Conservation (phyloP, 1,140 invertebrate genomes). For the Frieseomelitta varia region DNA sequence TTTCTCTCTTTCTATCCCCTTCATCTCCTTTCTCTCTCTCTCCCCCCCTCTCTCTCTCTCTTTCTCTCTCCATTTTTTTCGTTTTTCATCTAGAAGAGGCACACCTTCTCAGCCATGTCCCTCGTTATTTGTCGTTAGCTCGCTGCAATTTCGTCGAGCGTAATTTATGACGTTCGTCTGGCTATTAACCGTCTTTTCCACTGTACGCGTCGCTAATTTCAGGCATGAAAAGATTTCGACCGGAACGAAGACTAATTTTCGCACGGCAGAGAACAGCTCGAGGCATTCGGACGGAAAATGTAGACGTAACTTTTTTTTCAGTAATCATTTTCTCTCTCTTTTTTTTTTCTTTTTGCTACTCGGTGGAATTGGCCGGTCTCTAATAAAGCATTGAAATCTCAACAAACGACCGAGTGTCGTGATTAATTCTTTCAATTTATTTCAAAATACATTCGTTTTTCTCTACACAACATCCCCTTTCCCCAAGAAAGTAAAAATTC, state of each 20-base stretch:
- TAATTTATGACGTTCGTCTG: constrained; percentile 10
- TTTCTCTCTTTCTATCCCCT: neutral
- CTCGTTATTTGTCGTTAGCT: neutral
- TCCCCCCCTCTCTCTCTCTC: too few relatives aligned
- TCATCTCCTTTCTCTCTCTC: neutral
- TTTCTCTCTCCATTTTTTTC: neutral
- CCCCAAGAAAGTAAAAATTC: neutral
- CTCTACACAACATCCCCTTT: neutral
- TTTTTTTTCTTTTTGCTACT: too few relatives aligned
- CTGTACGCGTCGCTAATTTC: neutral
- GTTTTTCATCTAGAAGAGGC: neutral
- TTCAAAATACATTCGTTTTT: neutral
- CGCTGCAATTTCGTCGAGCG: neutral
- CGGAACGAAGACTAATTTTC: neutral
- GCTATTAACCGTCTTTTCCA: neutral
- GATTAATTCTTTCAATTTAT: neutral
- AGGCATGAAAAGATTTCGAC: neutral
- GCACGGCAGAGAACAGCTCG: too few relatives aligned
- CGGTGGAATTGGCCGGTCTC: too few relatives aligned
- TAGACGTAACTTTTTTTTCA: too few relatives aligned
- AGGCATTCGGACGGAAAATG: neutral
- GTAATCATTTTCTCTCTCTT: too few relatives aligned
- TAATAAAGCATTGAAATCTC: too few relatives aligned
- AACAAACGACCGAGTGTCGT: neutral
- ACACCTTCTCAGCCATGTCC: neutral